Percentiles rank a stretch among this genome's conserved stretches.
Conservation (phyloP, 1,140 invertebrate species). For the Aricia agestis region DNA sequence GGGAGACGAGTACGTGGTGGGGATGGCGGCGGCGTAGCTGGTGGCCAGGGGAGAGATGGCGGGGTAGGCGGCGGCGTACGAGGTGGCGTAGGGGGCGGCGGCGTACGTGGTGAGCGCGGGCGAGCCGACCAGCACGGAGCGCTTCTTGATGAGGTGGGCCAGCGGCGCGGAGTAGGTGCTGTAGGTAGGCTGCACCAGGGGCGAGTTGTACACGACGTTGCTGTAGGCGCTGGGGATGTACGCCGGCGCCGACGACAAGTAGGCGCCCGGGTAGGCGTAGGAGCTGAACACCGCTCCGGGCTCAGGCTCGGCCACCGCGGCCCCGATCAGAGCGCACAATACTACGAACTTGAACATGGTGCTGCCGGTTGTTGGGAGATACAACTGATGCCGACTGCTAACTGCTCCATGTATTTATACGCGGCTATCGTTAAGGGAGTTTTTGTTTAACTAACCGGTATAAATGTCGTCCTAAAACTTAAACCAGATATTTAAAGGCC, state of each 20-base stretch:
- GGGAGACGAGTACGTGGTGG: too few species aligned
- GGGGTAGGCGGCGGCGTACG: too few species aligned
- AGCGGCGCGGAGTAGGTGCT: not conserved
- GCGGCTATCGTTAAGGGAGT: not conserved
- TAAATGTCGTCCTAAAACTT: not conserved
- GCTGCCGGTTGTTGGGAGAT: not conserved
- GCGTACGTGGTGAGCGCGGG: not conserved
- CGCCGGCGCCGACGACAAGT: not conserved
- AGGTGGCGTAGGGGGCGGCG: not conserved
- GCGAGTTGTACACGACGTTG: not conserved
- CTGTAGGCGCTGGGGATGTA: not conserved
- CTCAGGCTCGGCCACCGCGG: not conserved
- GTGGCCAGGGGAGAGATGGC: too few species aligned
- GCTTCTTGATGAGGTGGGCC: not conserved
- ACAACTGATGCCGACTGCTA: not conserved
- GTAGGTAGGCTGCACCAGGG: not conserved
- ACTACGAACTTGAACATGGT: constrained; percentile 13
- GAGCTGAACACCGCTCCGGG: not conserved
- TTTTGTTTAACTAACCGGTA: constrained; percentile 5
- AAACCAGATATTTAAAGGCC: too few species aligned
- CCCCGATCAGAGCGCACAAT: constrained; percentile 5
- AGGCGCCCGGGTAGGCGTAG: not conserved
- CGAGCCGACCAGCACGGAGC: not conserved
- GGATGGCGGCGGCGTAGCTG: too few species aligned
- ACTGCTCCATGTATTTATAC: constrained; percentile 3